phyloP scores from a whole-genome alignment of 2,797 vertebrate species.

The Chromobotia macracanthus region DNA sequence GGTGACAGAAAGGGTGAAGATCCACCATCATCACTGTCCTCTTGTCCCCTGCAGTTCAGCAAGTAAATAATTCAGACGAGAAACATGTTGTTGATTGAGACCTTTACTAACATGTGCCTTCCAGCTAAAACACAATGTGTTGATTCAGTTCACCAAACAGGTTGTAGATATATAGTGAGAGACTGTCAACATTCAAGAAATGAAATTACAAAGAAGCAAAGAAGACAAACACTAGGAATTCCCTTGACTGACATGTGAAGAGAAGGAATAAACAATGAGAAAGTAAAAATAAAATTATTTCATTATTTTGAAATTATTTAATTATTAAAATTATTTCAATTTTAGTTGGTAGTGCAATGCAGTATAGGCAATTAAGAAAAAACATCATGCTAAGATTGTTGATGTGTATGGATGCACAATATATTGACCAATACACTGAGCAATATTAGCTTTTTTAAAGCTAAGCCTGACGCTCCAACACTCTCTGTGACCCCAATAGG shows the following conservation, averaged over 20 bases:
- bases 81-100: conserved; percentile 16
- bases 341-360: conserved; percentile 4
- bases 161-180: not conserved
- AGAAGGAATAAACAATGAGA: no score
- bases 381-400: no score
- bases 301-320: no score
- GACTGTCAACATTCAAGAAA: not conserved
- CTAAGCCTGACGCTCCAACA: no score
- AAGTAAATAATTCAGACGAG: conserved; percentile 26
- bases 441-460: no score
- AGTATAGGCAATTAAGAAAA: conserved; percentile 22
- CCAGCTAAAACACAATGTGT: not conserved
- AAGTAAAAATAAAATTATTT: no score
- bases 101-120: conserved; percentile 26
- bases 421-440: no score
- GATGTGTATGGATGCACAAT: no score
- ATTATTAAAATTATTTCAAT: no score
- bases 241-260: not conserved
- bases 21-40: conserved; percentile 16
- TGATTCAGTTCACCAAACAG: conserved; percentile 1
- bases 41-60: conserved; percentile 18
- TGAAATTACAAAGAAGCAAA: not conserved
- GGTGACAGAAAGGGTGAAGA: conserved; percentile 14
- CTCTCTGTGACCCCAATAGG: no score
- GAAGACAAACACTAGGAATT: conserved; percentile 1